Conservation (phyloP, 1,140 invertebrate genomes). For the Vanessa atalanta region DNA sequence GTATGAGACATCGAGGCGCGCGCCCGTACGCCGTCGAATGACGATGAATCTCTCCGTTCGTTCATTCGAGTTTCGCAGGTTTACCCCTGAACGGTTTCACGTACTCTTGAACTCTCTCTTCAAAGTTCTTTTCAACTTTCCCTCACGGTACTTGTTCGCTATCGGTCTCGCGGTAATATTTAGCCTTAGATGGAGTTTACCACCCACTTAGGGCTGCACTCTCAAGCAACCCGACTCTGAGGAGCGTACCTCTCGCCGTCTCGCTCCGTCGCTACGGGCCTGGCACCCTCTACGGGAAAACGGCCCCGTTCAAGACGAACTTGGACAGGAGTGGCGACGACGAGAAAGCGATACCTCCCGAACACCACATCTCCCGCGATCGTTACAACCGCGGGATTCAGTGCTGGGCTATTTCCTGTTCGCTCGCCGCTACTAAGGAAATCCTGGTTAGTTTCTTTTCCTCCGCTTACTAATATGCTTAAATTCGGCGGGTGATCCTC, state of each 20-base stretch:
- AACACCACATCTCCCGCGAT: no score
- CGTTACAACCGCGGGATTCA: no score
- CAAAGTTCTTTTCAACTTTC: constrained; percentile 95
- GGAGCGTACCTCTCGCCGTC: constrained; percentile 44
- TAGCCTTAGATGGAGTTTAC: constrained; percentile 94
- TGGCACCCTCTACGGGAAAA: constrained; percentile 86
- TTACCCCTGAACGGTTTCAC: constrained; percentile 90
- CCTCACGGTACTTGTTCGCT: constrained; percentile 95
- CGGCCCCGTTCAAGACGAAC: no score
- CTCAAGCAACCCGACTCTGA: constrained; percentile 84
- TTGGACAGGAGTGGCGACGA: constrained; percentile 44
- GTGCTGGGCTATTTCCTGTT: no score
- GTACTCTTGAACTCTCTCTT: constrained; percentile 94
- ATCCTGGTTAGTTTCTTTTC: no score
- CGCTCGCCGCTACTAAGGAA: no score
- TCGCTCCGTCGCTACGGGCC: constrained; percentile 23
- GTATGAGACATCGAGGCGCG: constrained; percentile 48
- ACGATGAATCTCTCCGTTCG: constrained; percentile 81
- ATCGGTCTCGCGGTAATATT: constrained; percentile 92
- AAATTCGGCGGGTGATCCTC: constrained; percentile 82
- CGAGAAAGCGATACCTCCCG: constrained; percentile 49
- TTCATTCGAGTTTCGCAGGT: constrained; percentile 83
- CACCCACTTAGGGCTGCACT: constrained; percentile 91
- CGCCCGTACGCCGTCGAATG: constrained; percentile 54
- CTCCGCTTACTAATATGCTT: no score